Evolutionary conservation across 2,888 invertebrate species (phyloP), one percentile per base, ranked within the genome.

Genomic region (Drosophila rellima): DNA sequence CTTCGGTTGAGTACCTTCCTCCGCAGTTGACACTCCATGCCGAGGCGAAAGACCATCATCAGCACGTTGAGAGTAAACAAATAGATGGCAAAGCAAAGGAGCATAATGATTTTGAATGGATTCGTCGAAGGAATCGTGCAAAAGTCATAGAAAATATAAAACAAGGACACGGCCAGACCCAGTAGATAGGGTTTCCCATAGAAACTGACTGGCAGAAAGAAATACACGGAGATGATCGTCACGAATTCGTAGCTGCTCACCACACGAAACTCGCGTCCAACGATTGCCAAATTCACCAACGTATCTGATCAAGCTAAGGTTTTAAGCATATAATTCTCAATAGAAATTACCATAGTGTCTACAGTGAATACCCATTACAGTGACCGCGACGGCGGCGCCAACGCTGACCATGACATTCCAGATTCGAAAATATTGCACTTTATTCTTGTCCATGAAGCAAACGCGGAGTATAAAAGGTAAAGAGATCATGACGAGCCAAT

Each of bases 191-290:
- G 44, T 5, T 17, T 62, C 0, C 70, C 61, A 4, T 48, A 54
- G 40, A 54, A 50, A 2, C 29, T 47, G n/a, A 80, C 47, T 0
- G 85, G 85, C 18, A 81, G 57, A 26, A 70, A 37, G 33, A 75
- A 39, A 44, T 81, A 81, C 1, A 78, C 23, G 1, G 75, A 51
- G 8, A 61, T 18, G 2, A 72, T 48, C 10, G 67, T 33, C 2
- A 78, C 11, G 17, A 72, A 71, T 44, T 81, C 85, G 29, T 70
- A 80, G 13, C 7, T n/a, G 18, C 33, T 31, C 3, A 13, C 13
- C 11, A 39, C 8, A n/a, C 18, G 15, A 3, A 5, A 15, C 0
- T 6, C 2, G 4, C 1, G 7, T 2, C 13, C n/a, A 10, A 13
- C 8, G 15, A 31, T 7, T 10, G 45, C 2, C 6, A 31, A 11